Conservation (phyloP, 2,113 vertebrate species). For the Orthochromis malagaraziensis region DNA sequence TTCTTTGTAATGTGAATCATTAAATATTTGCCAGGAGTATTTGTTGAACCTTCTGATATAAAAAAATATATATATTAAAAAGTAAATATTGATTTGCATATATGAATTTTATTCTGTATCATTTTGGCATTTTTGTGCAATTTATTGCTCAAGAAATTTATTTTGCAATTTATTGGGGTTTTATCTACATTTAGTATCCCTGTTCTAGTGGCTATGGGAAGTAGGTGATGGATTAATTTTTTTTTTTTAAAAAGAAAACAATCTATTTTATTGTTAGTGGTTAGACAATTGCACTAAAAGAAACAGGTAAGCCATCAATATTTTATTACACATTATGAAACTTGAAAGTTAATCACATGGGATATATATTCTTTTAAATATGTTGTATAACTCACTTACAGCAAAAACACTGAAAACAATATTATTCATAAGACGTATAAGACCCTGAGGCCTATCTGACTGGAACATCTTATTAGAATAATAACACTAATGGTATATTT, state of each 20-base stretch:
- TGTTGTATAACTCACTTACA: background rate
- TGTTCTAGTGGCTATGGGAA: background rate
- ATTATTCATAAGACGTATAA: conserved; percentile 8
- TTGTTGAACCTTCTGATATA: background rate
- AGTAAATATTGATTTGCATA: background rate
- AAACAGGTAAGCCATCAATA: background rate
- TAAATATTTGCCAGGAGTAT: background rate
- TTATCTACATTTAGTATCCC: background rate
- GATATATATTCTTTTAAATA: background rate
- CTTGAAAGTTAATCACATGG: background rate
- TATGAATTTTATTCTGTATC: background rate
- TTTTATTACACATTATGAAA: background rate
- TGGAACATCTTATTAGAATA: background rate
- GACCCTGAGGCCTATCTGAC: conserved; percentile 21
- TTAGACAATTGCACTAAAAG: background rate
- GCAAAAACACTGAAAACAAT: conserved; percentile 23
- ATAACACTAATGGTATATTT: conserved; percentile 25
- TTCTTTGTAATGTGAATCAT: background rate
- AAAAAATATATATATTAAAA: background rate
- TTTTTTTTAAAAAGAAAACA: background rate
- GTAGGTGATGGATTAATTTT: background rate
- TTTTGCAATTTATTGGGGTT: background rate
- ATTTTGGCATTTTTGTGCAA: background rate
- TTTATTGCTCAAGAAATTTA: background rate
- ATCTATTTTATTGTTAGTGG: background rate